Evolutionary conservation across 1,140 invertebrate species (phyloP).

Genomic region (Campoletis sonorensis): DNA sequence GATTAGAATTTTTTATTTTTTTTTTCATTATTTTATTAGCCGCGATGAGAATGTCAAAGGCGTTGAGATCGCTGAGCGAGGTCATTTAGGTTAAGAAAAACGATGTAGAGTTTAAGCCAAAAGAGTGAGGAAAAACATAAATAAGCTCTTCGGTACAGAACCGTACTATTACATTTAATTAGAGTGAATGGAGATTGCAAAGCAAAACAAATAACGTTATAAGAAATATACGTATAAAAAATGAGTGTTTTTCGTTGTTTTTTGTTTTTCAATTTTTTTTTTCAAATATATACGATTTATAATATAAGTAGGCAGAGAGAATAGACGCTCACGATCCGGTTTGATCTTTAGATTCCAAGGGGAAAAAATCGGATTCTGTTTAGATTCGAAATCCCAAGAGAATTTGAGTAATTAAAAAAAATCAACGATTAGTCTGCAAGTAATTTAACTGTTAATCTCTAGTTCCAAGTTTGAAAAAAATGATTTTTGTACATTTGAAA

Average conservation of each 20-base stretch:
- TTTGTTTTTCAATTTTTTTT: conserved; percentile 24
- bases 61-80: conserved; percentile 2
- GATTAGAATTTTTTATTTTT: not conserved
- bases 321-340: not conserved
- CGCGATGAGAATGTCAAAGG: not conserved
- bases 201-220: conserved; percentile 25
- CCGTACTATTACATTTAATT: conserved; percentile 48
- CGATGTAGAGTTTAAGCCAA: conserved; percentile 3
- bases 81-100: not conserved
- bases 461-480: no score
- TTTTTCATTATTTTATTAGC: not conserved
- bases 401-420: no score
- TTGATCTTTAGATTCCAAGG: no score
- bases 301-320: not conserved
- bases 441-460: no score
- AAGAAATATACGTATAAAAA: conserved; percentile 29
- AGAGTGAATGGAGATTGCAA: conserved; percentile 17
- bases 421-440: no score
- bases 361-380: no score
- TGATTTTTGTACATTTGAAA: no score
- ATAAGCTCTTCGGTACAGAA: conserved; percentile 34
- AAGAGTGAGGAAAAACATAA: not conserved
- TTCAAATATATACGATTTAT: no score
- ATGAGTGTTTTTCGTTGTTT: conserved; percentile 38
- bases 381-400: no score